A percentile compares a stretch with the other conserved stretches of the same genome.
phyloP scores from a whole-genome alignment of 2,888 invertebrate genomes.

The Drosophila leonis region DNA sequence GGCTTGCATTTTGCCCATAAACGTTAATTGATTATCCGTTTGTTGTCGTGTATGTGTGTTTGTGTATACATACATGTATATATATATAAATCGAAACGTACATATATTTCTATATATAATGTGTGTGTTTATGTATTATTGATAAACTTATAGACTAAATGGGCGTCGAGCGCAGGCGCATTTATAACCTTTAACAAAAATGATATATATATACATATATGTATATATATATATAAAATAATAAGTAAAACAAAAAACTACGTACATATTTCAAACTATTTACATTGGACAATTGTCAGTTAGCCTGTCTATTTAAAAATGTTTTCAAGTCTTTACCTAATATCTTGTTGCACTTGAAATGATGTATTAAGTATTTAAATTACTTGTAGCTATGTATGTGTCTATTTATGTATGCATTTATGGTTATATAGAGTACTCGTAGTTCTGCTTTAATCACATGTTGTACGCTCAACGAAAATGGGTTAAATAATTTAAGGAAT shows the following conservation, averaged over 20 bases:
- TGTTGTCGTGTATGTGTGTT: conserved; percentile 31
- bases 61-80: conserved; percentile 30
- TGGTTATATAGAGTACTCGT: conserved; percentile 48
- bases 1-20: conserved; percentile 77
- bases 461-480: conserved; percentile 72
- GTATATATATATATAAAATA: background rate
- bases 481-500: conserved; percentile 78
- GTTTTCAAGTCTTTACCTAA: conserved; percentile 17
- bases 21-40: conserved; percentile 53
- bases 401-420: conserved; percentile 44
- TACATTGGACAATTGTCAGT: conserved; percentile 69
- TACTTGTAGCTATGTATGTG: conserved; percentile 37
- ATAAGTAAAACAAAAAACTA: conserved; percentile 67
- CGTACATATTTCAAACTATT: conserved; percentile 66
- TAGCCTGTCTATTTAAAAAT: conserved; percentile 27
- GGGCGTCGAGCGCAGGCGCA: conserved; percentile 66
- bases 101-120: conserved; percentile 41
- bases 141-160: conserved; percentile 63
- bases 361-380: conserved; percentile 29
- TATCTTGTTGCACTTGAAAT: conserved; percentile 20
- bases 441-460: conserved; percentile 77
- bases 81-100: conserved; percentile 30
- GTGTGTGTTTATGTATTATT: conserved; percentile 46
- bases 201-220: conserved; percentile 20
- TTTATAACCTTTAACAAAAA: conserved; percentile 75